Percentiles rank a stretch among this genome's conserved stretches.
These are phyloP conservation scores for Oreochromis spilurus DNA, from an alignment of 2,113 vertebrate genomes.

Conservation along the genomic window DNA sequence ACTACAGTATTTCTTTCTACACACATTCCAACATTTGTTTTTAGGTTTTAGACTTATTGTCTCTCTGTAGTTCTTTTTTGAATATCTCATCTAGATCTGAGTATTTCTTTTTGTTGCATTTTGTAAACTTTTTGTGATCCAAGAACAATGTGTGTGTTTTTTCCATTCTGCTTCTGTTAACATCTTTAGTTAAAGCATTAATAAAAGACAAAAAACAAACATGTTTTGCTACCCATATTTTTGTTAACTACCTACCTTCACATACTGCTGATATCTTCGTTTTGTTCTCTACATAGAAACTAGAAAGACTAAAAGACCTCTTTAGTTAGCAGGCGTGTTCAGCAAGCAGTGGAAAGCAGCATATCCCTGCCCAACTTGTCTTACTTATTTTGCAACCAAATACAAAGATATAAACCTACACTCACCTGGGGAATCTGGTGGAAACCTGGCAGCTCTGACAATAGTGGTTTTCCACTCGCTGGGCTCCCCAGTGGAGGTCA, in stretches of 20 bases:
- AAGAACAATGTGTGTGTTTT: background rate
- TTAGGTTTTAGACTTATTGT: background rate
- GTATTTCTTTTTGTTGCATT: background rate
- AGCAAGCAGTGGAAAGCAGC: background rate
- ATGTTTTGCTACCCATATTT: fast-evolving
- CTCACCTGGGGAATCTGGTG: slow-evolving; percentile 91
- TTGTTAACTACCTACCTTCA: fast-evolving
- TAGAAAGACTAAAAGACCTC: too few species aligned
- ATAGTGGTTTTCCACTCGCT: slow-evolving; percentile 87
- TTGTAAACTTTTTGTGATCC: background rate
- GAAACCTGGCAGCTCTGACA: slow-evolving; percentile 79
- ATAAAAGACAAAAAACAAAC: background rate
- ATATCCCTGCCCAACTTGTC: fast-evolving
- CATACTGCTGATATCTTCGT: background rate
- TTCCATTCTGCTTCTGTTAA: fast-evolving
- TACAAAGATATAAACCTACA: background rate
- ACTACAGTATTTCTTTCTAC: background rate
- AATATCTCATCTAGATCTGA: background rate
- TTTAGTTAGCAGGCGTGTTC: background rate
- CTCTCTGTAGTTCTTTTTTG: background rate
- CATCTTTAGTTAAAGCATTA: background rate
- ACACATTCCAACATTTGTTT: background rate
- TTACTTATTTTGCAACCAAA: background rate
- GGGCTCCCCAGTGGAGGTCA: slow-evolving; percentile 83
- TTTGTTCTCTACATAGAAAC: background rate